Percentiles rank a stretch among this genome's conserved stretches.
Evolutionary conservation across 1,140 invertebrate species (phyloP).

Genomic region (Probaryconus sp.): DNA sequence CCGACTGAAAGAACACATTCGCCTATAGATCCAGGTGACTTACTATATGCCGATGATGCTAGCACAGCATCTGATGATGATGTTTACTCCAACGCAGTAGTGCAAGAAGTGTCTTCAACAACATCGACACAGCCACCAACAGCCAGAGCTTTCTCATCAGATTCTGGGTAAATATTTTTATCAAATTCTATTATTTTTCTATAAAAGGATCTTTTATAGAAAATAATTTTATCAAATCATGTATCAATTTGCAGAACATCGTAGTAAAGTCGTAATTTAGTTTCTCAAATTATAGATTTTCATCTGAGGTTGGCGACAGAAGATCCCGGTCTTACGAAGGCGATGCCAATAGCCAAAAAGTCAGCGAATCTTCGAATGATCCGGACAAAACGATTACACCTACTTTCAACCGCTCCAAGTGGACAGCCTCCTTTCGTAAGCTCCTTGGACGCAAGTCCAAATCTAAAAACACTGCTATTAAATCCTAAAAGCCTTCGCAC

Average conservation of each 20-base stretch:
- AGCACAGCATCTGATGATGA: constrained; percentile 73
- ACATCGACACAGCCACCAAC: constrained; percentile 68
- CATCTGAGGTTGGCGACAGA: constrained; percentile 74
- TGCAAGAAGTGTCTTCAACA: constrained; percentile 69
- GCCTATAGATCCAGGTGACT: constrained; percentile 63
- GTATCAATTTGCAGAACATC: neutral
- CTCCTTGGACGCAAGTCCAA: constrained; percentile 77
- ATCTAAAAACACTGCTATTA: constrained; percentile 40
- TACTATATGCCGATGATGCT: constrained; percentile 73
- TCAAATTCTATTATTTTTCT: constrained; percentile 56
- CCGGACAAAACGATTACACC: constrained; percentile 33
- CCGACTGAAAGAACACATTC: constrained; percentile 67
- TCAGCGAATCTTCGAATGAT: constrained; percentile 68
- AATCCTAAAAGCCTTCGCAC: constrained; percentile 36
- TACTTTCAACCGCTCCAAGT: constrained; percentile 74
- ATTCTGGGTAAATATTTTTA: constrained; percentile 77
- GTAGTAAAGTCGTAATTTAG: neutral
- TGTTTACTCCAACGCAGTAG: constrained; percentile 59
- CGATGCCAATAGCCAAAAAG: constrained; percentile 70
- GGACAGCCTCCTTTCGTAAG: constrained; percentile 80
- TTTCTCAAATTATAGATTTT: constrained; percentile 66
- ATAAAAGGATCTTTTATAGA: neutral
- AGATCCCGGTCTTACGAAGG: constrained; percentile 74
- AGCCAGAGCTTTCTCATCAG: constrained; percentile 77
- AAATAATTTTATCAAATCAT: too few relatives aligned